A percentile compares a stretch with the other conserved stretches of the same genome.
Evolutionary conservation across 1,140 invertebrate genomes (phyloP).

Genomic region (Contarinia nasturtii): DNA sequence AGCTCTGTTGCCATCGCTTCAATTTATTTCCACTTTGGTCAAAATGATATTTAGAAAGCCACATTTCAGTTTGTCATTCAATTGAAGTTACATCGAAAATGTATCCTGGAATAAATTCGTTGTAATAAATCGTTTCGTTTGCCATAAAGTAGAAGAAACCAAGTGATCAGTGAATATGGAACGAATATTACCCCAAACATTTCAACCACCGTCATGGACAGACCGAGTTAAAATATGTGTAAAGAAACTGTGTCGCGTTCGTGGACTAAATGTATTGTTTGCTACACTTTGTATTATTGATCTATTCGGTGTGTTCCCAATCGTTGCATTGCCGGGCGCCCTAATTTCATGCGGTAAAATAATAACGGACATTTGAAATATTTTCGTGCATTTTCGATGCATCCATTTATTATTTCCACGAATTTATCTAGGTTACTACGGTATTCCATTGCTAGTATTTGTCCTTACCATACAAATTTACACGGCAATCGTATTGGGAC

Average conservation of each 20-base stretch:
- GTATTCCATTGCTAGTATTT: slow-evolving; percentile 41
- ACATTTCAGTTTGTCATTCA: too few species aligned
- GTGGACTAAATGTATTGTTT: slow-evolving; percentile 34
- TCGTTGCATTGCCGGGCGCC: slow-evolving; percentile 47
- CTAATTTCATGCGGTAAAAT: slow-evolving; percentile 47
- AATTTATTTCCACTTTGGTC: too few species aligned
- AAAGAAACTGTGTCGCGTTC: too few species aligned
- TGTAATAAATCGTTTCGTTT: too few species aligned
- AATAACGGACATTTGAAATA: not conserved
- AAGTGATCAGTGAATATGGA: too few species aligned
- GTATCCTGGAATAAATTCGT: too few species aligned
- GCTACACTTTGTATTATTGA: slow-evolving; percentile 56
- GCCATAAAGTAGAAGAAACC: too few species aligned
- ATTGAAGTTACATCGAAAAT: too few species aligned
- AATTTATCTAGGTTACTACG: slow-evolving; percentile 37
- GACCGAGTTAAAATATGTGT: not conserved
- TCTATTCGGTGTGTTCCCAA: slow-evolving; percentile 62
- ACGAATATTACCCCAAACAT: too few species aligned
- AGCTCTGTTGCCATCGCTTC: too few species aligned
- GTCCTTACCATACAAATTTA: slow-evolving; percentile 54
- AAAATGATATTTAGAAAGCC: too few species aligned
- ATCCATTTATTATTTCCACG: not conserved
- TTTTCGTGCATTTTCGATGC: not conserved
- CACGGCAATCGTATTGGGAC: slow-evolving; percentile 48
- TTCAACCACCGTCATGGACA: too few species aligned